Percentiles rank a stretch among this genome's conserved stretches.
Conservation (phyloP, 2,797 vertebrate species). For the Peromyscus aztecus region DNA sequence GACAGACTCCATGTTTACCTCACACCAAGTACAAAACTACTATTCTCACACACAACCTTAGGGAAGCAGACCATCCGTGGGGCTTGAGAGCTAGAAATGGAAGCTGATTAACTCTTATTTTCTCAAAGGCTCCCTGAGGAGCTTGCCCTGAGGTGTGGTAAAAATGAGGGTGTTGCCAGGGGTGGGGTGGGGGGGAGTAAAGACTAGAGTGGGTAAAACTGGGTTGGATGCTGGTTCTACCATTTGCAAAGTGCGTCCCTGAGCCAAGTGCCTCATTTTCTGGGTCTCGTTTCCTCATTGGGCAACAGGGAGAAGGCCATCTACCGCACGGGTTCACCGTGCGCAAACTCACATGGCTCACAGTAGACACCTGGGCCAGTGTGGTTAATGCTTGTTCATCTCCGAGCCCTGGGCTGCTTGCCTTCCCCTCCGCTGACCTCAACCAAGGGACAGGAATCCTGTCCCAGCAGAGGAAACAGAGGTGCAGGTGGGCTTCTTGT, state of each 20-base stretch:
- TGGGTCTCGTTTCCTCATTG: slow-evolving; percentile 43
- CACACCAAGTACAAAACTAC: not conserved
- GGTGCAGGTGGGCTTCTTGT: not conserved
- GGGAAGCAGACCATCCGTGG: not conserved
- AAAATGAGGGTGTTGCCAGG: not conserved
- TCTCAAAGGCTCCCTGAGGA: not conserved
- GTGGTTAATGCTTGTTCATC: not conserved
- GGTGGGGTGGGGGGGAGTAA: not conserved
- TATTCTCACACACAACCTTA: not conserved
- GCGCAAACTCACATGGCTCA: accelerated
- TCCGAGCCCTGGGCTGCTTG: not conserved
- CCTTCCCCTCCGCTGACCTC: not conserved
- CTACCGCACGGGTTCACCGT: not conserved
- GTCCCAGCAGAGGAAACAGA: not conserved
- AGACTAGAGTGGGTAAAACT: not conserved
- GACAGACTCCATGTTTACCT: not conserved
- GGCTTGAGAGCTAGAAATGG: not conserved
- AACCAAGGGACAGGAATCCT: not conserved
- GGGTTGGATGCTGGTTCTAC: not conserved
- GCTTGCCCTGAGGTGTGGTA: not conserved
- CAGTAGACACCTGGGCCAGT: not conserved
- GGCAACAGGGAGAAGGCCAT: not conserved
- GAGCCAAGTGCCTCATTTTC: not conserved
- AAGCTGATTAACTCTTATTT: too few species aligned
- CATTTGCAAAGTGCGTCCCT: not conserved